Conservation (phyloP, 2,113 vertebrate species). For the Scytalopus superciliaris region DNA sequence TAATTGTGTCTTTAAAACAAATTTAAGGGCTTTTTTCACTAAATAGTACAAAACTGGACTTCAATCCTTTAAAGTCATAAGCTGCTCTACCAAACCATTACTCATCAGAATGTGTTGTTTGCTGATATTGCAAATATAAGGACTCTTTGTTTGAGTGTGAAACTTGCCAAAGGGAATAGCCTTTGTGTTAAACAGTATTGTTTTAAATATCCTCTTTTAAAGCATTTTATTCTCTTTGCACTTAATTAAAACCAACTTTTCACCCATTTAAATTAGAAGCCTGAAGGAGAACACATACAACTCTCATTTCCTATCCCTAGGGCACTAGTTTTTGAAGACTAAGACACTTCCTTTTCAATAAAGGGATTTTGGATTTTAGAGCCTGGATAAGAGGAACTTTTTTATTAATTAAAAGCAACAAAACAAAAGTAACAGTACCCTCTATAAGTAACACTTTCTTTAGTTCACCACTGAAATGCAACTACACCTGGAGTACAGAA, state of each 20-base stretch:
- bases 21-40: background rate
- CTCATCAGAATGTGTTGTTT: background rate
- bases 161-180: background rate
- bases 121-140: background rate
- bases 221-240: background rate
- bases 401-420: background rate
- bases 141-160: background rate
- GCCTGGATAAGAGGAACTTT: background rate
- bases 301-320: background rate
- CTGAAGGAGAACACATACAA: background rate
- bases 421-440: fast-evolving
- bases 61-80: background rate
- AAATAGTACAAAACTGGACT: background rate
- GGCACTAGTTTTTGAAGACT: background rate
- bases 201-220: background rate
- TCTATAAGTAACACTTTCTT: background rate
- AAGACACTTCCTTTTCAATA: background rate
- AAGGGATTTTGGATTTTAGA: background rate
- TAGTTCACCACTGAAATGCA: background rate
- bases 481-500: background rate
- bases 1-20: background rate
- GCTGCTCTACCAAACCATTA: background rate
- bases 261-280: background rate
- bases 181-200: background rate
- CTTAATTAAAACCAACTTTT: background rate